Evolutionary conservation across 2,888 invertebrate genomes (phyloP).

Genomic region (Podabrus alpinus): DNA sequence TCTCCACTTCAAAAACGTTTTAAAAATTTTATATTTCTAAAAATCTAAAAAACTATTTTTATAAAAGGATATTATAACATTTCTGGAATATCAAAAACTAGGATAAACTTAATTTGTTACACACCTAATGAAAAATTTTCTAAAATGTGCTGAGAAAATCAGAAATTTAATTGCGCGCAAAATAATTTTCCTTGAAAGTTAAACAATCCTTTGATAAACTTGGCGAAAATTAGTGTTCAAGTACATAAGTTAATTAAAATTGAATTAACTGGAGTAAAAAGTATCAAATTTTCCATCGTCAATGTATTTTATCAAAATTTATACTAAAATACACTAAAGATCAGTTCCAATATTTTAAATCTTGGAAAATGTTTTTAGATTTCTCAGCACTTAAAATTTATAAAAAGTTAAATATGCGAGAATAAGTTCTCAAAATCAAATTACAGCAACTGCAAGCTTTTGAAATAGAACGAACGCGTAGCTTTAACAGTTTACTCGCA

Average conservation of each 20-base stretch:
- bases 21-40: background rate
- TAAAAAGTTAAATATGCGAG: conserved; percentile 8
- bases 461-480: conserved; percentile 9
- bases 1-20: background rate
- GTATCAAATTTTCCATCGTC: background rate
- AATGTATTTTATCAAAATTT: background rate
- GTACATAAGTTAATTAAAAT: background rate
- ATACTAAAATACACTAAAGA: background rate
- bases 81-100: background rate
- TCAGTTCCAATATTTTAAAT: background rate
- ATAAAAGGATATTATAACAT: no score
- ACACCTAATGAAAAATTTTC: no score
- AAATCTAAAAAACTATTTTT: background rate
- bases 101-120: background rate
- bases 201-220: background rate
- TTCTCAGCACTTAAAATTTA: conserved; percentile 1
- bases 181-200: background rate
- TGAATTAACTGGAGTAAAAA: background rate
- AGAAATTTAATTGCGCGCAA: background rate
- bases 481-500: background rate
- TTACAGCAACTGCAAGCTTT: conserved; percentile 8
- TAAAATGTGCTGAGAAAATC: no score
- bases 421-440: conserved; percentile 16
- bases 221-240: background rate
- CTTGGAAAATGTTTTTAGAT: background rate